A percentile compares a stretch with the other conserved stretches of the same genome.
Evolutionary conservation across 1,140 invertebrate genomes (phyloP).

Genomic region (Philaenus spumarius): DNA sequence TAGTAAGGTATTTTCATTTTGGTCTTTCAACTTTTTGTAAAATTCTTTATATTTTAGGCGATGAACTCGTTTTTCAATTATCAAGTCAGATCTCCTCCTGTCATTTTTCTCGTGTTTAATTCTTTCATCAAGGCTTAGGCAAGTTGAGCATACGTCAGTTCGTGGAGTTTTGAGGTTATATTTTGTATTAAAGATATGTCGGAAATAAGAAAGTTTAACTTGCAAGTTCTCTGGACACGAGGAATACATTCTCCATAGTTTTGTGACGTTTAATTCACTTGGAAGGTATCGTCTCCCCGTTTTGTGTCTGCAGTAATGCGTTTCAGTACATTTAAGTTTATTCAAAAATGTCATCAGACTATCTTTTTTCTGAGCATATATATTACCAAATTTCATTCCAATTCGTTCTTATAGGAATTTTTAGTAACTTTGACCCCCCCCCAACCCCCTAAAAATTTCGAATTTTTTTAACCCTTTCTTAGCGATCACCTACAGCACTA

Average conservation of each 20-base stretch:
- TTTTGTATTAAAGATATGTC: too few relatives aligned
- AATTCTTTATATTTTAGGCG: constrained; percentile 33
- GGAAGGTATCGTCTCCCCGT: background rate
- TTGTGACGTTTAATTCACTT: too few relatives aligned
- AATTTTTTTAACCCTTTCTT: too few relatives aligned
- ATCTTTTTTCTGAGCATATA: too few relatives aligned
- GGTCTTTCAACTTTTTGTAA: constrained; percentile 31
- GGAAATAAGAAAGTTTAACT: constrained; percentile 23
- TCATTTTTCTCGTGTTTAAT: constrained; percentile 21
- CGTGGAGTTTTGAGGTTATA: constrained; percentile 21
- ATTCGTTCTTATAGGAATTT: too few relatives aligned
- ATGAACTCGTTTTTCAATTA: constrained; percentile 28
- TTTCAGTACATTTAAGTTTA: background rate
- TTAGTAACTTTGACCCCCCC: too few relatives aligned
- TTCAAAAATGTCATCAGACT: constrained; percentile 6
- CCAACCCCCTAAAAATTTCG: too few relatives aligned
- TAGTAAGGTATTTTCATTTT: constrained; percentile 24
- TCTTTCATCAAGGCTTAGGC: constrained; percentile 8
- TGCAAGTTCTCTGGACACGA: background rate
- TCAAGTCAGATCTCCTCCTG: constrained; percentile 21
- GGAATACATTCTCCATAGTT: constrained; percentile 5
- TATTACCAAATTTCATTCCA: too few relatives aligned
- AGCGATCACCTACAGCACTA: too few relatives aligned
- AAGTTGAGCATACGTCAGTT: constrained; percentile 14
- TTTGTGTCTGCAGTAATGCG: too few relatives aligned